Percentiles rank a stretch among this genome's conserved stretches.
phyloP scores from a whole-genome alignment of 2,113 vertebrate species.

The Notothenia rossii region DNA sequence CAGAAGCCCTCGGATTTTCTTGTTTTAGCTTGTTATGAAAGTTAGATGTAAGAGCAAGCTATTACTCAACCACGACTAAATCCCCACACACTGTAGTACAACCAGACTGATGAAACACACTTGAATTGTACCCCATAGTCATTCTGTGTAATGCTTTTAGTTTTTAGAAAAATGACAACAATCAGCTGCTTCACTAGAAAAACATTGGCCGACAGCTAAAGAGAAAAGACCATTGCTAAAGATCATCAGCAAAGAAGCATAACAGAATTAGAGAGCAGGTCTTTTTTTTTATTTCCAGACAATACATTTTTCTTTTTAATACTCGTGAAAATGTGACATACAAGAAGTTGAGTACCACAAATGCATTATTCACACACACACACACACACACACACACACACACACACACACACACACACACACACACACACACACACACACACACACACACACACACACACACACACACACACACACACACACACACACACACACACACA shows the following conservation, averaged over 20 bases:
- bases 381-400: no score
- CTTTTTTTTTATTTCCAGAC: not conserved
- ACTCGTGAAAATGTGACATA: no score
- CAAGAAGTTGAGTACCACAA: no score
- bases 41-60: slow-evolving; percentile 43
- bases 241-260: no score
- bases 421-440: no score
- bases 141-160: not conserved
- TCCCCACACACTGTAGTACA: not conserved
- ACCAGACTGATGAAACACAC: slow-evolving; percentile 30
- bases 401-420: no score
- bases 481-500: no score
- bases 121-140: not conserved
- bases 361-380: no score
- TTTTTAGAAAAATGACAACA: not conserved
- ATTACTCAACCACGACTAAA: slow-evolving; percentile 39
- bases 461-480: no score
- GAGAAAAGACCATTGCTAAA: not conserved
- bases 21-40: slow-evolving; percentile 67
- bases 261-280: no score
- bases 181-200: not conserved
- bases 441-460: no score
- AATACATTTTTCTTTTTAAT: not conserved
- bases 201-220: not conserved
- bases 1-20: slow-evolving; percentile 57